Evolutionary conservation across 2,797 vertebrate species (phyloP).

Genomic region (Chelmon rostratus): DNA sequence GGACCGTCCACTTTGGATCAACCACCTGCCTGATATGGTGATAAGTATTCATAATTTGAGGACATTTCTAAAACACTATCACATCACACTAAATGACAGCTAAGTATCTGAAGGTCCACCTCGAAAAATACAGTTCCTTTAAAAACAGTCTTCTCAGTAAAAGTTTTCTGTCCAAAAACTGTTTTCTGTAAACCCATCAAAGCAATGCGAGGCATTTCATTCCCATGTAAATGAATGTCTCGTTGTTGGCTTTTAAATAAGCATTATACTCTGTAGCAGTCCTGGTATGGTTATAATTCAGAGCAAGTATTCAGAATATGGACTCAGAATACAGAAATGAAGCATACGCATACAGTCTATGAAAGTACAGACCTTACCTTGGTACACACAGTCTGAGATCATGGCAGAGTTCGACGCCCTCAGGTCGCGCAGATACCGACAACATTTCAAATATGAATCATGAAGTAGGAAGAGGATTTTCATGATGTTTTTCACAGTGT

Average conservation of each 20-base stretch:
- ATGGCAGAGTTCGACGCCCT: background rate
- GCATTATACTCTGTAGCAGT: background rate
- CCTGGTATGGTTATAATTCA: conserved; percentile 6
- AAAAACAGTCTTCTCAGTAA: background rate
- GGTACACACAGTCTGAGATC: background rate
- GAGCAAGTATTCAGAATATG: background rate
- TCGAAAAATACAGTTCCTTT: background rate
- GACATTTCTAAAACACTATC: conserved; percentile 6
- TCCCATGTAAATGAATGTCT: conserved; percentile 27
- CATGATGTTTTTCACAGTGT: background rate
- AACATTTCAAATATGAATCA: conserved; percentile 21
- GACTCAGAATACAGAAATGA: conserved; percentile 8
- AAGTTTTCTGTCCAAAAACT: conserved; percentile 4
- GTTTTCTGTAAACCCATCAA: background rate
- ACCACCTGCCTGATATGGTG: conserved; percentile 19
- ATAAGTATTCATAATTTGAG: conserved; percentile 37
- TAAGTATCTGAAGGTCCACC: background rate
- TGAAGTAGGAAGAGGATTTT: background rate
- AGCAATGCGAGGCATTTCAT: background rate
- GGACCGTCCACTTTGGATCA: conserved; percentile 20
- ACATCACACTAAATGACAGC: conserved; percentile 4
- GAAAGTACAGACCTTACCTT: background rate
- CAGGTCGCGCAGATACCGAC: conserved; percentile 3
- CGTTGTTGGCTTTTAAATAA: conserved; percentile 10
- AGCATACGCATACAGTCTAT: background rate